These are phyloP conservation scores for Melikaiella ostensackeni DNA, from an alignment of 2,888 invertebrate species.

Conservation along the genomic window DNA sequence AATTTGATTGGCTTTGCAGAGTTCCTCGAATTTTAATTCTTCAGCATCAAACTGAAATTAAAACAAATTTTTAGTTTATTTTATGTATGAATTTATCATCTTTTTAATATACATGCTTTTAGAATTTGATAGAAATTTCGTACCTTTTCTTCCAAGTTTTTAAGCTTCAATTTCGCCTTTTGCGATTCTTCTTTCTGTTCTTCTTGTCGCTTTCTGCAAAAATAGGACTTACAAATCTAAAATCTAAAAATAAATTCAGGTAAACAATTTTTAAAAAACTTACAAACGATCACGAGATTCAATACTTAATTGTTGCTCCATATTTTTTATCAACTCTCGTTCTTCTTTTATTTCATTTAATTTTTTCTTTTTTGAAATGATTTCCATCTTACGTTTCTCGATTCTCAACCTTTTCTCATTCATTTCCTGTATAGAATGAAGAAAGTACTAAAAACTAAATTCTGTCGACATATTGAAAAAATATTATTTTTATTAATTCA, in stretches of 20 bases:
- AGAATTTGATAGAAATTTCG: background rate
- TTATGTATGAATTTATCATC: background rate
- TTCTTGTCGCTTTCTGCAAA: conserved; percentile 2
- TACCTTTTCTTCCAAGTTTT: background rate
- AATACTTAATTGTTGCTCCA: background rate
- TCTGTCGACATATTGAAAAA: background rate
- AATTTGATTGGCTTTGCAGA: background rate
- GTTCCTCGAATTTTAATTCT: background rate
- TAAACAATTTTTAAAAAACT: background rate
- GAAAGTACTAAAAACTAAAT: background rate
- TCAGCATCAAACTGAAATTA: background rate
- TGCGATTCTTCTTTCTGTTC: background rate
- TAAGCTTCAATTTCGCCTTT: background rate
- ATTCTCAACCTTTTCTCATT: background rate
- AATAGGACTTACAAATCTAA: background rate
- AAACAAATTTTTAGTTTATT: background rate
- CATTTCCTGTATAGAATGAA: background rate
- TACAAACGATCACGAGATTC: conserved; percentile 2
- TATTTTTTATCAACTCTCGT: background rate
- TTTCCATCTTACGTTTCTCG: background rate
- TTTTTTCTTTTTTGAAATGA: background rate
- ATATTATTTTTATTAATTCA: background rate
- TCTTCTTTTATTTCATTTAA: background rate
- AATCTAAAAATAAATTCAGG: background rate
- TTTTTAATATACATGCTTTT: background rate